Base-by-base conservation (phyloP, 64 coral and sea anemone genomes). In the Catalaphyllia jardinei region DNA sequence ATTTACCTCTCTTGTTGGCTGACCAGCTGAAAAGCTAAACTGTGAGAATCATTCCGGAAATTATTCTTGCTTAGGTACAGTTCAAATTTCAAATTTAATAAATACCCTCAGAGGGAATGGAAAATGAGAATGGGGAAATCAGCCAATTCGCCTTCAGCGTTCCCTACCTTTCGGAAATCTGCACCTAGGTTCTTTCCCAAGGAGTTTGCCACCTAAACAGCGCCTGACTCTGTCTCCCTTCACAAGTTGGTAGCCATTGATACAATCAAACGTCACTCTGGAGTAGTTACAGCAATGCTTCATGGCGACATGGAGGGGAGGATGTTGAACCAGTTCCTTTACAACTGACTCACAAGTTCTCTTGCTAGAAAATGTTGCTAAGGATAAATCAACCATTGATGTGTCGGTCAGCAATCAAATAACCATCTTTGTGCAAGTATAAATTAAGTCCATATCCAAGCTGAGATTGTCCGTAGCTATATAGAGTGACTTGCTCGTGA, bases 111-210 rank as follows among this genome's bases (percentile, higher is more conserved):
- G 54, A 13, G 54, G 54, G 42, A 46, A 57, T 57, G 11, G 54
- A 16, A 57, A 57, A 15, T 12, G 54, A 9, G 11, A 57, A 7
- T 0, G 1, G 11, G 15, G 9, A 16, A 57, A 57, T 16, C 7
- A 57, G 54, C 54, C 54, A 9, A 13, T 57, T 57, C 54, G 54
- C 12, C 15, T 57, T 57, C 54, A 57, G 11, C 10, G 1, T 31
- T 38, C 57, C 57, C 52, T 80, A 92, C 90, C 90, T 92, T 87
- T 87, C 78, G 90, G 90, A 71, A 87, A 92, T 79, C 42, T 74
- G 50, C 94, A 96, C 35, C 1, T 72, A 29, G 94, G 90, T 28
- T 89, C 59, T 74, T 63, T 80, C 2, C 94, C 94, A 49, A 46
- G 62, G 18, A 96, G 31, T 69, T 25, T 79, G 14, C 94, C 90